Evolutionary conservation across 2,888 invertebrate genomes (phyloP), one percentile per base, ranked within the genome.

Genomic region (Aphodius sticticus): DNA sequence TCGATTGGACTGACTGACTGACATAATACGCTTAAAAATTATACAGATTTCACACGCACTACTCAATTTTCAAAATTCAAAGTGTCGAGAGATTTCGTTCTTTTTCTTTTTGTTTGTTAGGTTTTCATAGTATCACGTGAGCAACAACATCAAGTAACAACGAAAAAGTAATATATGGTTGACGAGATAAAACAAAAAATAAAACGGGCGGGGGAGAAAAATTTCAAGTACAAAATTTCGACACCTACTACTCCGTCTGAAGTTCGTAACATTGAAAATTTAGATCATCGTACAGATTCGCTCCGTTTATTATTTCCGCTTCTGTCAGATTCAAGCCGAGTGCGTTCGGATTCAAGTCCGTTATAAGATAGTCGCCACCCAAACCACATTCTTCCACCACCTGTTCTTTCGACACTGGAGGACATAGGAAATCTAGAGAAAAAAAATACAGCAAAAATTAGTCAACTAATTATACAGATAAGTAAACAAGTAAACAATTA

Each of bases 311-410:
- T n/a, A 90, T 89, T 81, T 91, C 91, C 0, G 90, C 88, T 83
- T 91, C 91, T 9, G 89, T 86, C 84, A 91, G 87, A 84, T 90
- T 91, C 78, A 91, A 83, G 7, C 91, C 91, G 53, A 92, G 84
- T 1, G 90, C 86, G 14, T 89, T 88, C 6, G 91, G 91, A 84
- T 91, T 91, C 77, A 92, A 84, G 83, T 92, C 92, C 2, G 92
- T 91, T 9, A 92, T 91, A 37, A 92, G 87, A 83, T 91, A 91
- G 79, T 91, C 90, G 38, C 89, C 90, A n/a, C 92, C 90, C 26
- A 96, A 91, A 0, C 95, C 95, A 83, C 95, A 95, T 87, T 96
- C 96, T 82, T 94, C 92, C 7, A 95, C 95, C 5, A 95, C 93
- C 84, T 95, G 93, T 86, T 96, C 95, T 85, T 95, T 94, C 69